Conservation (phyloP, 2,113 vertebrate species). For the Apistogramma diplotaenia region DNA sequence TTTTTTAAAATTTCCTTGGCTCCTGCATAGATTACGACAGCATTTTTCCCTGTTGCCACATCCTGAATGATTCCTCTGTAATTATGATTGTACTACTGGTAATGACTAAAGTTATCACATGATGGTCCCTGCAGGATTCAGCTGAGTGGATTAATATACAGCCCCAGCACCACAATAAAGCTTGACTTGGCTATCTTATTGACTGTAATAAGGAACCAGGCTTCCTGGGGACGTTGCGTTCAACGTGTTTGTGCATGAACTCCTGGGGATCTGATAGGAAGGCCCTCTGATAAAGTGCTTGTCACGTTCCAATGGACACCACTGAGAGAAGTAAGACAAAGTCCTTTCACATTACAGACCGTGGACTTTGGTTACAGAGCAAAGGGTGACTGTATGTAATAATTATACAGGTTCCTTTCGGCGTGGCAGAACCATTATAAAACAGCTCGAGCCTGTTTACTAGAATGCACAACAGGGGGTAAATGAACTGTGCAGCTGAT, state of each 20-base stretch:
- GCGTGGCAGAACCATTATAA: conserved; percentile 43
- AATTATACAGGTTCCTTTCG: conserved; percentile 64
- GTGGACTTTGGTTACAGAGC: conserved; percentile 65
- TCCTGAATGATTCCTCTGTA: conserved; percentile 41
- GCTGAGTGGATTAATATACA: conserved; percentile 73
- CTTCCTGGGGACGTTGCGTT: conserved; percentile 59
- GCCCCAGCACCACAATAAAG: conserved; percentile 66
- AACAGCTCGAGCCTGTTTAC: conserved; percentile 23
- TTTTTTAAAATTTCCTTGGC: background rate
- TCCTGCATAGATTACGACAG: background rate
- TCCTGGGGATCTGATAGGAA: conserved; percentile 62
- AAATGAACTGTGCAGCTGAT: conserved; percentile 8
- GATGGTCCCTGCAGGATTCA: conserved; percentile 37
- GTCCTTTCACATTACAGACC: conserved; percentile 61
- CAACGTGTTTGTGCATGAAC: conserved; percentile 53
- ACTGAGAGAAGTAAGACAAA: conserved; percentile 58
- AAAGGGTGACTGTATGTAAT: conserved; percentile 65
- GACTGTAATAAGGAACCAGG: conserved; percentile 44
- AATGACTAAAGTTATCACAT: conserved; percentile 72
- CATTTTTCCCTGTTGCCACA: conserved; percentile 17
- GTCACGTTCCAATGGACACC: conserved; percentile 69
- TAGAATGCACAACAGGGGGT: background rate
- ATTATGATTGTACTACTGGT: conserved; percentile 60
- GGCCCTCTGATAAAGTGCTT: conserved; percentile 56
- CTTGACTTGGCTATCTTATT: conserved; percentile 45